Evolutionary conservation across 2,888 invertebrate genomes (phyloP), one percentile per base, ranked within the genome.

Genomic region (Pteria penguin): DNA sequence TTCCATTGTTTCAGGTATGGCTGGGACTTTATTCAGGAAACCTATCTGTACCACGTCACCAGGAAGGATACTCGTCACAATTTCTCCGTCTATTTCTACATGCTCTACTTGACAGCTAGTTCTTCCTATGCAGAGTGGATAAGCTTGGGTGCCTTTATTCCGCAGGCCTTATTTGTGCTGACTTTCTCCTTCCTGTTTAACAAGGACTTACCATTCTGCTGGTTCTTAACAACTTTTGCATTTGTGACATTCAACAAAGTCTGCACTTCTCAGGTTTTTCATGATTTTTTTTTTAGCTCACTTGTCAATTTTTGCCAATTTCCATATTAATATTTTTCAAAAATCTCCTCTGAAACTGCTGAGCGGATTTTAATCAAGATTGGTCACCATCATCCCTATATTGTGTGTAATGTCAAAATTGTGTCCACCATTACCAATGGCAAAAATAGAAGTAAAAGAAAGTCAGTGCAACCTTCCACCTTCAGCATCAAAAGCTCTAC

Each of bases 171-270:
- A 1, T 80, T 90, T 24, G 72, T 90, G 26, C 24, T 88, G 2
- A 67, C 79, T 1, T 83, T 89, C 27, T 87, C 90, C 11, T 62
- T 84, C 45, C 90, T 88, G 63, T 92, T 89, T 78, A 88, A 89
- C 76, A 75, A 79, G 26, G 95, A 96, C n/a, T 93, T 98, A 72
- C 94, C 96, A 2, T 97, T 98, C 91, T 95, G 96, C 29, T 93
- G 98, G 86, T 96, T 99, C 84, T 93, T 95, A 1, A 95, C 96
- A 89, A 96, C 98, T 0, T 95, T 97, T 75, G 94, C 96, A 2
- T 95, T 99, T 90, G 99, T 99, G 0, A 95, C 96, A 2, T 98
- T 96, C 88, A 99, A 99, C 93, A 96, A 97, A 84, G 99, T 99
- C 0, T 94, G 98, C 90, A 99, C 99, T 0, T 98, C 98, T 4